Conservation (phyloP, 2,113 vertebrate species). For the Cercocebus atys region DNA sequence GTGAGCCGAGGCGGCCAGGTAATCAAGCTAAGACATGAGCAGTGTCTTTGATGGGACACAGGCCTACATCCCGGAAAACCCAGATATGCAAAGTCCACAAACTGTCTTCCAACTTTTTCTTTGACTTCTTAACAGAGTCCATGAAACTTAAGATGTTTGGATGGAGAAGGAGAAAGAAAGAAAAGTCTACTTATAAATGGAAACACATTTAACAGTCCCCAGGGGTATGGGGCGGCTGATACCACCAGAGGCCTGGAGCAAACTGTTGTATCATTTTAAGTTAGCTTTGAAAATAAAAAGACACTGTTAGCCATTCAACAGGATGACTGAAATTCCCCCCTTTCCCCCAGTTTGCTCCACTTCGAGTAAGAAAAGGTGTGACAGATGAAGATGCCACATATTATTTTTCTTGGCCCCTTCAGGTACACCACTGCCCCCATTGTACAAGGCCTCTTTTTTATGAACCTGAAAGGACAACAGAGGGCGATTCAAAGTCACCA, state of each 20-base stretch:
- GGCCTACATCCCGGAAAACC: not conserved
- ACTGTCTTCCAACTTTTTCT: not conserved
- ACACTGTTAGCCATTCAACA: not conserved
- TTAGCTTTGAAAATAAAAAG: conserved; percentile 5
- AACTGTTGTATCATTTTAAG: not conserved
- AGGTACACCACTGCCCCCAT: not conserved
- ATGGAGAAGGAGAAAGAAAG: not conserved
- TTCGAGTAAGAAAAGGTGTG: not conserved
- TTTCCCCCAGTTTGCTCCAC: not conserved
- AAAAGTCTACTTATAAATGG: no score
- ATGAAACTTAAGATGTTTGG: not conserved
- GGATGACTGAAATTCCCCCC: not conserved
- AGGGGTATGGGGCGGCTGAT: not conserved
- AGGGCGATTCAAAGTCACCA: not conserved
- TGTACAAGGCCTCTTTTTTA: not conserved
- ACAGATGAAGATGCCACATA: not conserved
- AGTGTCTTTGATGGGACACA: not conserved
- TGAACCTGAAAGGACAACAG: not conserved
- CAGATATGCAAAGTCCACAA: not conserved
- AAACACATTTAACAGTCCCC: not conserved
- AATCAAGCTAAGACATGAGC: not conserved
- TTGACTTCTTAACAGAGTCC: not conserved
- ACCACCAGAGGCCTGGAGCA: not conserved
- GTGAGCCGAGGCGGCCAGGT: not conserved
- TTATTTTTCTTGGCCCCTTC: not conserved